Evolutionary conservation across 1,140 invertebrate genomes (phyloP).

Genomic region (Steinernema khuongi): DNA sequence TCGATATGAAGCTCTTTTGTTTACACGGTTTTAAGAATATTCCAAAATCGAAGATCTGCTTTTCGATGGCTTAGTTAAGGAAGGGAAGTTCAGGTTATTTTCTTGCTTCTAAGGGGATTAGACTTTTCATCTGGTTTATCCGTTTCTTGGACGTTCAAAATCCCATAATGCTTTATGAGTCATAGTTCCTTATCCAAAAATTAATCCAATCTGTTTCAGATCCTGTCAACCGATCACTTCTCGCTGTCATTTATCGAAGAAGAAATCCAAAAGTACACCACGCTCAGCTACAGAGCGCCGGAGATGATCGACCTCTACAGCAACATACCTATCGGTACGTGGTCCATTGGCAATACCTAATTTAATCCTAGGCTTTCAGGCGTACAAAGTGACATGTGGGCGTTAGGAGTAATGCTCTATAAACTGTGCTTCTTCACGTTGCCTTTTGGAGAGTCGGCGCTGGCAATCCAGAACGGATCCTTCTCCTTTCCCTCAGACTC

Average conservation of each 20-base stretch:
- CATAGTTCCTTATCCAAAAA: neutral
- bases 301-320: conserved; percentile 92
- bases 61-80: too few relatives aligned
- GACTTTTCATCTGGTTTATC: too few relatives aligned
- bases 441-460: conserved; percentile 84
- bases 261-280: conserved; percentile 85
- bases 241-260: conserved; percentile 66
- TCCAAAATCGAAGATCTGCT: too few relatives aligned
- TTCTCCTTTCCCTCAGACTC: conserved; percentile 70
- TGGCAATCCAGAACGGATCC: conserved; percentile 85
- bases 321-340: conserved; percentile 78
- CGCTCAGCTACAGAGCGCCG: conserved; percentile 81
- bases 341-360: neutral
- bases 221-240: conserved; percentile 27
- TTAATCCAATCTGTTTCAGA: conserved; percentile 25
- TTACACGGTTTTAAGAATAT: too few relatives aligned
- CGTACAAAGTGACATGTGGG: conserved; percentile 64
- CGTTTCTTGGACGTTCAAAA: too few relatives aligned
- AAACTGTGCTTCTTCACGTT: conserved; percentile 84
- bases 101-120: too few relatives aligned
- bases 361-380: conserved; percentile 33
- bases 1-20: too few relatives aligned
- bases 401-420: conserved; percentile 81
- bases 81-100: too few relatives aligned
- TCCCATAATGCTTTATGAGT: too few relatives aligned